Evolutionary conservation across 2,888 invertebrate genomes (phyloP).

Genomic region (Drosophila multiciliata): DNA sequence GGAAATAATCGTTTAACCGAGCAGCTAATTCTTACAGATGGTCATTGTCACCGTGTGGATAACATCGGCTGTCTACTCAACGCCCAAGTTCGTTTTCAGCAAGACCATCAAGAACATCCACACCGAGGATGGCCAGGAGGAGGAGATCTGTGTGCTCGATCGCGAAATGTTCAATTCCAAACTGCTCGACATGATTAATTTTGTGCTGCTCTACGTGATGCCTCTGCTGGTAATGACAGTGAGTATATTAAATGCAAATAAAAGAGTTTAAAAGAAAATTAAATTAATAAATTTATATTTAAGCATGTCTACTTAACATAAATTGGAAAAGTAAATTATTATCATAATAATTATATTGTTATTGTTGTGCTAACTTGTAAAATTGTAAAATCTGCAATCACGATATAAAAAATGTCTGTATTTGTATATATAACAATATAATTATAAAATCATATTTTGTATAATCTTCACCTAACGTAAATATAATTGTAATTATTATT

Average conservation of each 20-base stretch:
- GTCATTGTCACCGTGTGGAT: conserved; percentile 93
- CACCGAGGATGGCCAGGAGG: conserved; percentile 83
- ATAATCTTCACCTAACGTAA: not conserved
- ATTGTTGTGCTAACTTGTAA: not conserved
- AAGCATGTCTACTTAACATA: not conserved
- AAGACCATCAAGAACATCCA: conserved; percentile 88
- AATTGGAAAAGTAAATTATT: not conserved
- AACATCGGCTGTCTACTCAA: conserved; percentile 92
- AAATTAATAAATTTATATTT: not conserved
- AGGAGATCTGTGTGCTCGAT: conserved; percentile 89
- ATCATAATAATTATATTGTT: not conserved
- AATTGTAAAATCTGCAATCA: no score
- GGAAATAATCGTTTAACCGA: conserved; percentile 9
- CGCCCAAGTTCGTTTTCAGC: conserved; percentile 93
- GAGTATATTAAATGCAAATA: conserved; percentile 80
- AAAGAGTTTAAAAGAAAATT: not conserved
- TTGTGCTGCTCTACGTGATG: conserved; percentile 92
- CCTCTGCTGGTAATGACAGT: conserved; percentile 93
- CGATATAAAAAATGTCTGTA: no score
- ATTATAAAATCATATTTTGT: not conserved
- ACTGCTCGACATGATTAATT: conserved; percentile 92
- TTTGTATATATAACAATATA: not conserved
- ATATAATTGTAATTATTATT: not conserved
- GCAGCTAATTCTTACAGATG: conserved; percentile 86
- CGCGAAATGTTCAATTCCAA: conserved; percentile 92